Percentiles rank a stretch among this genome's conserved stretches.
These are phyloP conservation scores for Vimba vimba DNA, from an alignment of 2,113 vertebrate genomes.

Conservation along the genomic window DNA sequence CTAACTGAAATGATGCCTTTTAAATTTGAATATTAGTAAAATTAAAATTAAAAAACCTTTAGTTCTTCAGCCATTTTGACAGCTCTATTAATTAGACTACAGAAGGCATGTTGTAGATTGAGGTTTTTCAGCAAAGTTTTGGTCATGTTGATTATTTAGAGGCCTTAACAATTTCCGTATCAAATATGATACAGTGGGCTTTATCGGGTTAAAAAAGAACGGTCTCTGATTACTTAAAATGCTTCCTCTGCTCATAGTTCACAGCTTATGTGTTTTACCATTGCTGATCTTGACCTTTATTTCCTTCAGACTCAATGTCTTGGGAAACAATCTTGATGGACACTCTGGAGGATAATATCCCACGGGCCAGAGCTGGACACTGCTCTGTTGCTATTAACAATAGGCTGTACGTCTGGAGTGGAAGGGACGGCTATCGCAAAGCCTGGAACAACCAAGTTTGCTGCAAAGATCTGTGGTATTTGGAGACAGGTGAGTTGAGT, in stretches of 20 bases:
- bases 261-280: neutral
- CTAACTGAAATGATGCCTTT: too few species aligned
- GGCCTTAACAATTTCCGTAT: too few species aligned
- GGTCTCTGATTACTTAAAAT: neutral
- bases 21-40: too few species aligned
- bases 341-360: slow-evolving; percentile 83
- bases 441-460: slow-evolving; percentile 93
- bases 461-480: slow-evolving; percentile 91
- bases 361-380: slow-evolving; percentile 84
- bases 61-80: too few species aligned
- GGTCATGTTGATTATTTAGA: too few species aligned
- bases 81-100: too few species aligned
- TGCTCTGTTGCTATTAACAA: slow-evolving; percentile 86
- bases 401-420: slow-evolving; percentile 87
- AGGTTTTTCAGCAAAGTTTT: too few species aligned
- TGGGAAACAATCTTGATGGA: slow-evolving; percentile 89
- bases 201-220: too few species aligned
- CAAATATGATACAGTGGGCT: too few species aligned
- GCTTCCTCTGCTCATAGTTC: neutral
- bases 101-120: too few species aligned
- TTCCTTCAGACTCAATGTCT: slow-evolving; percentile 76
- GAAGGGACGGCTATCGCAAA: slow-evolving; percentile 87
- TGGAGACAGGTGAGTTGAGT: slow-evolving; percentile 82
- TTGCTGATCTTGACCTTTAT: neutral
- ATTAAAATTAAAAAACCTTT: too few species aligned